Percentiles rank a stretch among this genome's conserved stretches.
These are phyloP conservation scores for Tretioscincus oriximinensis DNA, from an alignment of 2,113 vertebrate genomes.

Conservation along the genomic window DNA sequence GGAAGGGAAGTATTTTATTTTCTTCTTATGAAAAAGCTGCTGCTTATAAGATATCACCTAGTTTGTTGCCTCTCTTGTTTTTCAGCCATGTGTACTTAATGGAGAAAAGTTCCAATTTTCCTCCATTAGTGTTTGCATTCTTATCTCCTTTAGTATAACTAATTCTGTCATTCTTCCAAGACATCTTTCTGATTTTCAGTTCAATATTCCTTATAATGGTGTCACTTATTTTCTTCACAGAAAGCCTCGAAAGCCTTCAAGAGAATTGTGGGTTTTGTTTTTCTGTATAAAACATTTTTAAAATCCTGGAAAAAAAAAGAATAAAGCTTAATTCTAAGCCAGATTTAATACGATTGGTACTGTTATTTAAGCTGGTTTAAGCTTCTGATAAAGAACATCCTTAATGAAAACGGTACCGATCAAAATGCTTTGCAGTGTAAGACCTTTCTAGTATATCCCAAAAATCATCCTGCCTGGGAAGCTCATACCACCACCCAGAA, in stretches of 20 bases:
- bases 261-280: neutral
- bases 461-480: neutral
- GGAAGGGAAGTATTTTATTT: neutral
- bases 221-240: neutral
- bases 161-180: neutral
- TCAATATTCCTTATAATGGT: neutral
- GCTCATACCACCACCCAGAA: no score
- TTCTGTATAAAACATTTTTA: neutral
- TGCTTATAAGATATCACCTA: neutral
- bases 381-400: neutral
- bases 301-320: no score
- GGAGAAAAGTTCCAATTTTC: neutral
- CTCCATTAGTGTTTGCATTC: neutral
- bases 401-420: neutral
- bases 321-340: neutral
- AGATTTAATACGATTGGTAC: neutral
- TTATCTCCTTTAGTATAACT: neutral
- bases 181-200: neutral
- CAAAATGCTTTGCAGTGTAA: neutral
- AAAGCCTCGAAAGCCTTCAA: neutral
- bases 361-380: neutral
- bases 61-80: neutral
- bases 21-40: neutral
- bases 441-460: neutral
- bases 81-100: neutral